Conservation (phyloP, 2,888 invertebrate species). For the Tenthredo notha region DNA sequence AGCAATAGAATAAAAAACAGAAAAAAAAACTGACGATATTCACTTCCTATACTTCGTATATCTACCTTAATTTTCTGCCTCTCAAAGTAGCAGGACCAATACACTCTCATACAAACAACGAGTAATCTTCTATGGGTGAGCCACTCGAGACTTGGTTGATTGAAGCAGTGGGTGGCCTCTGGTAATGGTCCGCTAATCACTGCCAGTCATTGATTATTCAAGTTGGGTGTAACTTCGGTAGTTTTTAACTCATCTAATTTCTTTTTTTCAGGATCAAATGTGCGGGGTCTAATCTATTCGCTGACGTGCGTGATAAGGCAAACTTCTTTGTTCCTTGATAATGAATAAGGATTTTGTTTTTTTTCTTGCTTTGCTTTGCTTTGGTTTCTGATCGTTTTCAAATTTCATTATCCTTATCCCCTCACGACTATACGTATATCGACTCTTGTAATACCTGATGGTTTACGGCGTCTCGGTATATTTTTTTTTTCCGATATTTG, state of each 20-base stretch:
- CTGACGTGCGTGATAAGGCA: not conserved
- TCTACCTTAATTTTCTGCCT: not conserved
- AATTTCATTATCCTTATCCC: not conserved
- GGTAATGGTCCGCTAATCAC: slow-evolving; percentile 74
- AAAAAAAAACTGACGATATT: not conserved
- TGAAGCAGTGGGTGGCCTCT: slow-evolving; percentile 75
- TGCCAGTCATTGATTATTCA: slow-evolving; percentile 70
- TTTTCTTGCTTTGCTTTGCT: too few relatives aligned
- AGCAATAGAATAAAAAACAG: not conserved
- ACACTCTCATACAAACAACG: not conserved
- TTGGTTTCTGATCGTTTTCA: not conserved
- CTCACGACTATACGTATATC: not conserved
- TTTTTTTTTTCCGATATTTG: slow-evolving; percentile 9
- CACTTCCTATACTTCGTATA: not conserved
- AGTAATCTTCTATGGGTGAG: slow-evolving; percentile 30
- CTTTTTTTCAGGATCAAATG: not conserved
- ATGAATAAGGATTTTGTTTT: too few relatives aligned
- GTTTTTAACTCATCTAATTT: not conserved
- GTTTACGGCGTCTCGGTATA: not conserved
- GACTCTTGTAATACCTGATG: not conserved
- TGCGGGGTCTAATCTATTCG: not conserved
- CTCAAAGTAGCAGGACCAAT: not conserved
- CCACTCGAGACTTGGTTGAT: slow-evolving; percentile 65
- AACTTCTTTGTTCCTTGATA: not conserved
- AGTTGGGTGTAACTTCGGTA: slow-evolving; percentile 25